Evolutionary conservation across 2,113 vertebrate genomes (phyloP).

Genomic region (Gadus chalcogrammus): DNA sequence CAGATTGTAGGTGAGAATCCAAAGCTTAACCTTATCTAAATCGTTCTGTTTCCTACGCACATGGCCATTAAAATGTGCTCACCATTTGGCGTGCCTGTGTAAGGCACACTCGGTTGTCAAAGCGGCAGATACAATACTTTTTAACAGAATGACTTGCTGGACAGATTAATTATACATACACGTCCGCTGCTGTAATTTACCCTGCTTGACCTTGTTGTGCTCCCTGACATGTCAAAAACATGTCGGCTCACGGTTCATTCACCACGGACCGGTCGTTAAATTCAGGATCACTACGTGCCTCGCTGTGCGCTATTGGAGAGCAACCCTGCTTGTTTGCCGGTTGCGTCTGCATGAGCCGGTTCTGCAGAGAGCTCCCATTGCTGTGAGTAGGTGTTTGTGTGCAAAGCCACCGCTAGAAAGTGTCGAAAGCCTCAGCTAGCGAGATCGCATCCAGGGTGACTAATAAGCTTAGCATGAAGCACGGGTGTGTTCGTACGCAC

Average conservation of each 20-base stretch:
- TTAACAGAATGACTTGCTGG: conserved; percentile 48
- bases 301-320: conserved; percentile 44
- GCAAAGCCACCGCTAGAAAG: conserved; percentile 75
- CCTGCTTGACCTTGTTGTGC: conserved; percentile 52
- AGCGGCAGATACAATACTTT: conserved; percentile 43
- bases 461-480: conserved; percentile 79
- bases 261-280: conserved; percentile 37
- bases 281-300: conserved; percentile 34
- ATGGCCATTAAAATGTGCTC: neutral
- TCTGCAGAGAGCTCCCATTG: conserved; percentile 66
- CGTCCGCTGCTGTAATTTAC: conserved; percentile 60
- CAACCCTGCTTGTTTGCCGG: conserved; percentile 58
- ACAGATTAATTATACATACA: conserved; percentile 62
- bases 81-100: conserved; percentile 16
- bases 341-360: conserved; percentile 55
- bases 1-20: too few relatives aligned
- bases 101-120: conserved; percentile 40
- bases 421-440: conserved; percentile 77
- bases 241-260: conserved; percentile 54
- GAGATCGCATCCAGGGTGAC: conserved; percentile 79
- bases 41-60: neutral
- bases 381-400: conserved; percentile 76
- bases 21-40: neutral
- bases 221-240: conserved; percentile 52
- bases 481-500: conserved; percentile 69